Evolutionary conservation across 2,888 invertebrate species (phyloP).

Genomic region (Loripinus fragilis): DNA sequence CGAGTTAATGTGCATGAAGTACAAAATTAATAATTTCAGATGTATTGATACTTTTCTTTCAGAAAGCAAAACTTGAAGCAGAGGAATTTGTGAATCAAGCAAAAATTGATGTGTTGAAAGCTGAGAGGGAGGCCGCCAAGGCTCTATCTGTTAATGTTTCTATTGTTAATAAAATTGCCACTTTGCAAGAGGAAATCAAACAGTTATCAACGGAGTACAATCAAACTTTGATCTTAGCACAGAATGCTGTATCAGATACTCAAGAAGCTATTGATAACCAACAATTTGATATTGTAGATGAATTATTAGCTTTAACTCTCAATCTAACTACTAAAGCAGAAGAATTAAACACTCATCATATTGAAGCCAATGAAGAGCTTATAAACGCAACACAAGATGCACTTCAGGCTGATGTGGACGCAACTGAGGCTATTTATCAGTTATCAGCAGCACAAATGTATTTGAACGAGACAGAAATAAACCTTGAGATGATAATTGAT

Average conservation of each 20-base stretch:
- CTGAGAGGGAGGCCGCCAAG: not conserved
- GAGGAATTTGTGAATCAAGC: not conserved
- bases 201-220: not conserved
- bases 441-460: constrained; percentile 7
- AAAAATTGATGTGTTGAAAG: not conserved
- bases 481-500: not conserved
- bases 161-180: not conserved
- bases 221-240: not conserved
- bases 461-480: constrained; percentile 9
- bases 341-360: not conserved
- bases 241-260: not conserved
- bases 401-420: constrained; percentile 20
- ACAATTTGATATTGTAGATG: not conserved
- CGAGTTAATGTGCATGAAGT: too few relatives aligned
- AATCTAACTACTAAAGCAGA: constrained; percentile 7
- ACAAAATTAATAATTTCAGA: too few relatives aligned
- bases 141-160: not conserved
- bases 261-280: too few relatives aligned
- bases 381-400: not conserved
- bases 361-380: not conserved
- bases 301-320: not conserved
- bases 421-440: not conserved
- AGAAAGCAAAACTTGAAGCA: not conserved
- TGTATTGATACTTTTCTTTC: not conserved
- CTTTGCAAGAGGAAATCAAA: not conserved